Evolutionary conservation across 2,113 vertebrate genomes (phyloP), one percentile per base, ranked within the genome.

Genomic region (Hyperopisus bebe): DNA sequence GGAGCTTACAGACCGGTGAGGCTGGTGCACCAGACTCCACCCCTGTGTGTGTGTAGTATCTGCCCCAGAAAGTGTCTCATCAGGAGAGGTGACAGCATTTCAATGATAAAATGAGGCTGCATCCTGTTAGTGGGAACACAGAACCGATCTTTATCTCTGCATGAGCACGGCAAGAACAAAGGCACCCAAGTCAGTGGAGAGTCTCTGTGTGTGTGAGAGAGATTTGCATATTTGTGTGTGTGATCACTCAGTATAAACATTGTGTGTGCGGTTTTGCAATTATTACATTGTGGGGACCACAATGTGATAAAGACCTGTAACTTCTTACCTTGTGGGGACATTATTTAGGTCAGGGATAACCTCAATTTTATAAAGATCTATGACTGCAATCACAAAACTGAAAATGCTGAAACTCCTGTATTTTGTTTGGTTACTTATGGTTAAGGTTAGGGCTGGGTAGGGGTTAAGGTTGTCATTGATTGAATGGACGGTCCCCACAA

Each of bases 41-140:
- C 58, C 58, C 8, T 2, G 58, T n/a, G 24, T 66, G n/a, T 0
- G 7, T 24, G 21, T 5, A 62, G 58, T 62, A 10, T n/a, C 58
- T 62, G 19, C 7, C 15, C 48, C 70, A 10, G 15, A 53, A 39
- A 42, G 48, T 8, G 88, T n/a, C 24, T 19, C 31, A 46, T 44
- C n/a, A 82, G 66, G 47, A 50, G 85, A 90, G 90, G 92, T 91
- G 87, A 91, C 9, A n/a, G 55, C 90, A 92, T 91, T 91, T 90
- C 39, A 89, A 82, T n/a, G 87, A 91, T 90, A 90, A 91, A 92
- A 88, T 89, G 90, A 89, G 58, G 89, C 42, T 77, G 86, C n/a
- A 51, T 4, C 48, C 55, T 51, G 39, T 31, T 19, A 83, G 46
- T 47, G 21, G 47, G 51, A 53, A 77, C 87, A 58, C 89, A 19